Percentiles rank a stretch among this genome's conserved stretches.
Conservation (phyloP, 2,888 invertebrate genomes). For the Eristalis tenax region DNA sequence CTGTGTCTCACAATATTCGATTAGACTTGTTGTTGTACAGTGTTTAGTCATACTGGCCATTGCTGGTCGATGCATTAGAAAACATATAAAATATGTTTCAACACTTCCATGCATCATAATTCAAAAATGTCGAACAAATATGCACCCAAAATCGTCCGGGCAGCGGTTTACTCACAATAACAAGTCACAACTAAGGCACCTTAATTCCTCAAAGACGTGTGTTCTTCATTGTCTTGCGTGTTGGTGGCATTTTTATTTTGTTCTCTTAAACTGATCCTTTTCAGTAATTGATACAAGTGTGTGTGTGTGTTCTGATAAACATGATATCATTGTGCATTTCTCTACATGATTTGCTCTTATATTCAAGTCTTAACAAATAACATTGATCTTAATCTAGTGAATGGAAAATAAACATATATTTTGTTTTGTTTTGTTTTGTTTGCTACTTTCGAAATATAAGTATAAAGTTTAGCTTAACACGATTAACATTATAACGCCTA, state of each 20-base stretch:
- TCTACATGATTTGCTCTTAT: not conserved
- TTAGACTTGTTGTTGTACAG: too few species aligned
- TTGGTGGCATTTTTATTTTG: slow-evolving; percentile 8
- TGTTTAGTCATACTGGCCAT: too few species aligned
- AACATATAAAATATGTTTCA: too few species aligned
- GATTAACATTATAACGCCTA: slow-evolving; percentile 5
- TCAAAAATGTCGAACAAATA: not conserved
- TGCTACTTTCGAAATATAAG: not conserved
- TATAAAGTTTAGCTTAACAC: slow-evolving; percentile 24
- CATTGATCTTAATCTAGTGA: slow-evolving; percentile 40
- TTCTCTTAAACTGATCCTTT: not conserved
- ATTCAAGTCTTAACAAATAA: slow-evolving; percentile 11
- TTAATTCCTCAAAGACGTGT: slow-evolving; percentile 28
- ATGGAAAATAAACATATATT: slow-evolving; percentile 42
- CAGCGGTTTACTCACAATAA: not conserved
- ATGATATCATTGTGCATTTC: slow-evolving; percentile 55
- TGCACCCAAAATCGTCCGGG: not conserved
- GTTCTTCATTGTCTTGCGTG: slow-evolving; percentile 6
- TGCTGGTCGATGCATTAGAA: too few species aligned
- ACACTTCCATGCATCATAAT: too few species aligned
- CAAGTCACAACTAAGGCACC: slow-evolving; percentile 48
- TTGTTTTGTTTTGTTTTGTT: not conserved
- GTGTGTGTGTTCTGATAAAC: slow-evolving; percentile 20
- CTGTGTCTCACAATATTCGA: too few species aligned
- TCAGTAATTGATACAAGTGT: not conserved